Evolutionary conservation across 2,113 vertebrate species (phyloP), one percentile per base, ranked within the genome.

Genomic region (Calyptommatus sinebrachiatus): DNA sequence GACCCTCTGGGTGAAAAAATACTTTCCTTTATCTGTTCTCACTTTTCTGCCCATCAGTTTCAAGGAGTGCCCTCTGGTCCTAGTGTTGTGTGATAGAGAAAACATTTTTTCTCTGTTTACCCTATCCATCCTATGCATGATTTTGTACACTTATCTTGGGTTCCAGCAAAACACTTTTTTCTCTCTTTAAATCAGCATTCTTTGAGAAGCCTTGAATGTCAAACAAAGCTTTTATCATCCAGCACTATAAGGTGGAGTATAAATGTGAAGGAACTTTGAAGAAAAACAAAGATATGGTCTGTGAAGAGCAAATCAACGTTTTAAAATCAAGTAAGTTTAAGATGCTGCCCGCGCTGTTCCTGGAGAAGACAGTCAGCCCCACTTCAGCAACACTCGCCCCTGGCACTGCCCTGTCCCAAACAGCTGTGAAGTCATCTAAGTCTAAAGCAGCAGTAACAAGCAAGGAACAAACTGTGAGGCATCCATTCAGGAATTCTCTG

Each of bases 241-340:
- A 98, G 80, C 98, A 99, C 91, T 99, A 99, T 91, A 99, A 99
- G 96, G 98, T 99, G 80, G 98, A 99, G 86, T 99, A 99, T 89
- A 98, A 99, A 73, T 99, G 98, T 90, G 98, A 99, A 35, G 97
- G 98, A 29, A 99, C 99, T 94, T 93, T 99, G 82, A 97, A 97
- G 93, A 99, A 99, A 93, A 99, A 99, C 93, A 99, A 99, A 93
- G 98, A 99, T 89, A 99, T 98, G 0, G 98, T 99, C 86, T 99
- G 98, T 89, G 98, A 98, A 92, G 98, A 99, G 80, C 98, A 99
- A 95, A 98, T 99, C 91, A 96, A 96, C 76, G 97, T 99, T 81
- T 91, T 99, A 88, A 99, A 97, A 88, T 96, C 97, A 92, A 99
- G 98, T 96, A 99, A 98, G 97, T 98, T 99, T 91, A 94, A 96